Base-by-base conservation (phyloP, 2,113 vertebrate species). In the Gobio gobio region DNA sequence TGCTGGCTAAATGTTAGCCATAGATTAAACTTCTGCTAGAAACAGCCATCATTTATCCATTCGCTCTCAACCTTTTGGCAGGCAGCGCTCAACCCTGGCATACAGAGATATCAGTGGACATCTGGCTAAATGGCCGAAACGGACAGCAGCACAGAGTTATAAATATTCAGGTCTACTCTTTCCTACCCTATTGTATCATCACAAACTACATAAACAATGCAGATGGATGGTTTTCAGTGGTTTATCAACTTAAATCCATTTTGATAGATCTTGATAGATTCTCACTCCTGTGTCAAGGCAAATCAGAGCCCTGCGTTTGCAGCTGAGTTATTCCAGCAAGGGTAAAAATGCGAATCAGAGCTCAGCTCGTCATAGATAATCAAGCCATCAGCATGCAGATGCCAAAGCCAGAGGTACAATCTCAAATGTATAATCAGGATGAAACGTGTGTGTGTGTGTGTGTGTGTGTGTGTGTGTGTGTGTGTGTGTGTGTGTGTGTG, bases 331-430 rank as follows among this genome's bases (percentile, higher is more conserved):
- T 68, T 86, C 82, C 68, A 68, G 10, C 51, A 36, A 83, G 63
- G 72, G 78, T 86, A 79, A 74, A 87, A 82, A 61, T 79, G 29
- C 40, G 72, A 83, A 83, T 88, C 87, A 86, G 86, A 87, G 75
- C 80, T 84, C 70, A 51, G 73, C 83, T 74, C 54, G 75, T 88
- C 59, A 72, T 83, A 77, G 80, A 79, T 88, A 88, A 88, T 88
- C 79, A 88, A 88, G 75, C 82, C 80, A 88, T 88, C 87, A 88
- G 87, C 80, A 88, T 86, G 87, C 84, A 88, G 84, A 83, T 79
- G 84, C 84, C 64, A 85, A 74, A 87, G 83, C 78, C 73, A 88
- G 80, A 83, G 84, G 74, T 83, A 83, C 84, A 78, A 83, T 87
- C 83, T 82, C 74, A 87, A 78, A 87, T 82, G 74, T 59, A 85